phyloP scores from a whole-genome alignment of 2,888 invertebrate species.

The Agonopterix subpropinquella region DNA sequence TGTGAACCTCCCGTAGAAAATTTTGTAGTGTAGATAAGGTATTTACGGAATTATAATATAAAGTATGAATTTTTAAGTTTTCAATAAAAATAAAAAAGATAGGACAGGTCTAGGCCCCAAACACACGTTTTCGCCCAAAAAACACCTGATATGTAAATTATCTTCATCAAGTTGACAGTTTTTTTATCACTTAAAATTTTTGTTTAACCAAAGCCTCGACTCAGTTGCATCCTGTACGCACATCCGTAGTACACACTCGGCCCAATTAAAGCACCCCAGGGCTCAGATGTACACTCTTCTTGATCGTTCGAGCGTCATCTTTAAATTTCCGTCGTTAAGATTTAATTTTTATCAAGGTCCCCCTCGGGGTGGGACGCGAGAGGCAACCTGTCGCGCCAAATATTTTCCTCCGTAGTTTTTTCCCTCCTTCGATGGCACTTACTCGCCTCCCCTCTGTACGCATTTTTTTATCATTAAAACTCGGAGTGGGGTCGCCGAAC shows the following conservation, averaged over 20 bases:
- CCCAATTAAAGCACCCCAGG: constrained; percentile 70
- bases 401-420: constrained; percentile 75
- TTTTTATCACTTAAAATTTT: too few relatives aligned
- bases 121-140: too few relatives aligned
- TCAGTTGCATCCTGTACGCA: constrained; percentile 2
- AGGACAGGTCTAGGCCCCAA: too few relatives aligned
- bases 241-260: constrained; percentile 47
- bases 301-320: constrained; percentile 75
- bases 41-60: too few relatives aligned
- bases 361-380: constrained; percentile 30
- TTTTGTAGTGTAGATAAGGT: too few relatives aligned
- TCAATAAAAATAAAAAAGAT: too few relatives aligned
- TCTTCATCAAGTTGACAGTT: too few relatives aligned
- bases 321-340: constrained; percentile 77
- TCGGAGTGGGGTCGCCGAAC: constrained; percentile 72
- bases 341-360: constrained; percentile 72
- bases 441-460: constrained; percentile 70
- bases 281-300: constrained; percentile 74
- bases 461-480: constrained; percentile 77
- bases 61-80: too few relatives aligned
- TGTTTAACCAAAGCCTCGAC: too few relatives aligned
- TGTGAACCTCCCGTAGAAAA: too few relatives aligned
- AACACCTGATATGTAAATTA: too few relatives aligned
- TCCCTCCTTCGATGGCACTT: constrained; percentile 74
- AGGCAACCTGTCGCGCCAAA: constrained; percentile 75